These are phyloP conservation scores for Caenorhabditis inopinata DNA, from an alignment of 1,140 invertebrate species.

Conservation along the genomic window DNA sequence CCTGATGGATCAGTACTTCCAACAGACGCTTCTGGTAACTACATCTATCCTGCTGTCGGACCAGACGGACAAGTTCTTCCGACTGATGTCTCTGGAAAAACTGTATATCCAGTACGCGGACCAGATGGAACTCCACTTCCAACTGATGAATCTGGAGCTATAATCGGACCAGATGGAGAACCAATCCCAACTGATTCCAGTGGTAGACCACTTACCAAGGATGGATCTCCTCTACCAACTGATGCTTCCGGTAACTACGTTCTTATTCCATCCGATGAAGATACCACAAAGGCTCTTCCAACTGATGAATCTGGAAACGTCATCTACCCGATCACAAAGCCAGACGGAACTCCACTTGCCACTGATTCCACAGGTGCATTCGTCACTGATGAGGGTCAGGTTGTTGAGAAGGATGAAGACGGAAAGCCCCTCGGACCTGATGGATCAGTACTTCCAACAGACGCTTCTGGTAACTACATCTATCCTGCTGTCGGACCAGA, in stretches of 20 bases:
- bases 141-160: slow-evolving; percentile 17
- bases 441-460: slow-evolving; percentile 52
- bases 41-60: slow-evolving; percentile 34
- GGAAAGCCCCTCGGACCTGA: slow-evolving; percentile 35
- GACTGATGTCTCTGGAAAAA: slow-evolving; percentile 17
- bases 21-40: not conserved
- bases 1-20: slow-evolving; percentile 17
- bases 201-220: too few species aligned
- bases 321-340: slow-evolving; percentile 6
- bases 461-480: slow-evolving; percentile 37
- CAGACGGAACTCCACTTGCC: slow-evolving; percentile 37
- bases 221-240: slow-evolving; percentile 49
- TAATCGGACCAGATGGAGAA: slow-evolving; percentile 4
- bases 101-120: slow-evolving; percentile 13
- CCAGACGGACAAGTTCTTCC: slow-evolving; percentile 1
- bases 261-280: not conserved
- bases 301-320: not conserved
- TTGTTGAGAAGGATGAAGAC: too few species aligned
- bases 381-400: not conserved
- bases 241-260: slow-evolving; percentile 34
- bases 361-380: slow-evolving; percentile 43
- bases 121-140: slow-evolving; percentile 48
- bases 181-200: slow-evolving; percentile 26
- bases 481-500: not conserved
- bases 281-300: not conserved